phyloP scores from a whole-genome alignment of 92 coral and sea anemone species.

The Parazoanthus darwini region DNA sequence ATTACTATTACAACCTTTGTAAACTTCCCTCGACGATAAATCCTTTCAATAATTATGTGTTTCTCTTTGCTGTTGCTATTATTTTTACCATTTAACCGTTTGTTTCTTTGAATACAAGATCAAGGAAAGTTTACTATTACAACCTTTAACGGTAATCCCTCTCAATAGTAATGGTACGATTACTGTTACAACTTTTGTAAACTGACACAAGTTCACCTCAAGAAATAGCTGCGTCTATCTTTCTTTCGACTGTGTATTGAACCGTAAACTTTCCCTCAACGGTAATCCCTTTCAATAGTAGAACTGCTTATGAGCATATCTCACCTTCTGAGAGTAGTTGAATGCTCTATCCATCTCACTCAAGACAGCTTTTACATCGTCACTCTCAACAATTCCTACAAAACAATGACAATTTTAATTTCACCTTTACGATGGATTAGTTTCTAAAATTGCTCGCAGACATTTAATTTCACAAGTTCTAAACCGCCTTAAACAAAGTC shows the following conservation, averaged over 20 bases:
- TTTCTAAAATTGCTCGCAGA: neutral
- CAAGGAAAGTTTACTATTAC: too few species aligned
- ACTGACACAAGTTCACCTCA: too few species aligned
- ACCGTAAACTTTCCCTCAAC: neutral
- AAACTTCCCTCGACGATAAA: too few species aligned
- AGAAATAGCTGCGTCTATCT: neutral
- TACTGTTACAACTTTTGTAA: too few species aligned
- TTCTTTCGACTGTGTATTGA: too few species aligned
- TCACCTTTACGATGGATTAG: neutral
- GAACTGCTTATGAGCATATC: neutral
- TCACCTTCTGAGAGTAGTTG: conserved; percentile 95
- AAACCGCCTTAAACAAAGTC: neutral
- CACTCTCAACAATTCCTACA: conserved; percentile 89
- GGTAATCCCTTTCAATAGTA: neutral
- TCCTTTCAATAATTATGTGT: too few species aligned
- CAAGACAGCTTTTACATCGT: conserved; percentile 81
- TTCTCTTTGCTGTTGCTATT: too few species aligned
- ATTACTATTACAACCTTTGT: too few species aligned
- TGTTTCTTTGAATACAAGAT: too few species aligned
- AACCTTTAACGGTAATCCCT: too few species aligned
- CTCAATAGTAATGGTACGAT: too few species aligned
- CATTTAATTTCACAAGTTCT: neutral
- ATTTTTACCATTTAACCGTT: too few species aligned
- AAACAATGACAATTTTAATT: neutral
- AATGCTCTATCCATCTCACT: conserved; percentile 93